These are phyloP conservation scores for Spilarctia lutea DNA, from an alignment of 2,888 invertebrate genomes.

Conservation along the genomic window DNA sequence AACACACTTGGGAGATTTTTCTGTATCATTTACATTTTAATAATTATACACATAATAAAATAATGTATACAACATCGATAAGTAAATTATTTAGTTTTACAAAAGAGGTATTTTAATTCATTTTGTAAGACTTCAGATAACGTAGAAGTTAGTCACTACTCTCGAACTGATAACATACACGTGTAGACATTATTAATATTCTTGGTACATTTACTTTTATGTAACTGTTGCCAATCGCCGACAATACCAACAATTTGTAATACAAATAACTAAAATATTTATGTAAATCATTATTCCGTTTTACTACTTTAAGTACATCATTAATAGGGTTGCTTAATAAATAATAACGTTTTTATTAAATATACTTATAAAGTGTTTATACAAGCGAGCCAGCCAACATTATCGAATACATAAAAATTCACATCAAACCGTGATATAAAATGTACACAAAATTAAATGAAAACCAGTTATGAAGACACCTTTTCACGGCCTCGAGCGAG, in stretches of 20 bases:
- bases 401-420: conserved; percentile 38
- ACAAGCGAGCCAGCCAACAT: conserved; percentile 14
- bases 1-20: not conserved
- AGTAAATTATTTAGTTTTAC: not conserved
- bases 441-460: conserved; percentile 38
- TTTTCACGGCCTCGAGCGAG: conserved; percentile 52
- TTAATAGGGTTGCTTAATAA: not conserved
- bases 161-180: conserved; percentile 6
- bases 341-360: not conserved
- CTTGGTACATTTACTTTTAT: conserved; percentile 5
- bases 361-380: not conserved
- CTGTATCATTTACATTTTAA: conserved; percentile 2
- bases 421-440: conserved; percentile 33
- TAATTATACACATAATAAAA: not conserved
- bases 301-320: conserved; percentile 1
- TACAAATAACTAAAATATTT: not conserved
- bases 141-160: not conserved
- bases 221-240: not conserved
- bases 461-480: conserved; percentile 57
- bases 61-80: not conserved
- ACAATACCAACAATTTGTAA: not conserved
- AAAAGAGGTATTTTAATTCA: not conserved
- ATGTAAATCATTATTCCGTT: not conserved
- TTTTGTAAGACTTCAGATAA: not conserved
- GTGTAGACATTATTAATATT: conserved; percentile 5